Base-by-base conservation (phyloP, 1,140 invertebrate genomes). In the Asbolus verrucosus region DNA sequence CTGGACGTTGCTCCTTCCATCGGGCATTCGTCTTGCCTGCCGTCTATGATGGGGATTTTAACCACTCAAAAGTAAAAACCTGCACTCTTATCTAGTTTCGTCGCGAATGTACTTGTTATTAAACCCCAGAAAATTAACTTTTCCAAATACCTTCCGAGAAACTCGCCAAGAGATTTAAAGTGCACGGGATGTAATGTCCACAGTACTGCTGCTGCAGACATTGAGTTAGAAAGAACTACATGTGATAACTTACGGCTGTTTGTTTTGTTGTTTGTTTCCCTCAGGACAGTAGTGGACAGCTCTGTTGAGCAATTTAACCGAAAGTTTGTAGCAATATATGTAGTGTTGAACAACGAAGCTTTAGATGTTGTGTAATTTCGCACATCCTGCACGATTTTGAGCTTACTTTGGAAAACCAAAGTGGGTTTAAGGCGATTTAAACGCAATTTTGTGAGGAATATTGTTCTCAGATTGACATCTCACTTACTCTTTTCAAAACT, bases 161-260 rank as follows among this genome's bases (percentile, higher is more conserved):
- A 33, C 21, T 38, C 16, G 33, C 33, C 62, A 65, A 11, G 41
- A 43, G 33, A 27, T 41, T 27, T 24, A 50, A 50, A 54, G 19
- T 54, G 46, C 46, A 54, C 15, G 19, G 16, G 27, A 59, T 60
- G 36, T 19, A 13, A 33, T 38, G 14, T 27, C 27, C 15, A 27
- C 11, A 19, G 41, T 41, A 36, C 18, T 27, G 14, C 39, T 70
- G 41, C 18, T n/a, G 30, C 16, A 36, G 69, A 70, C 69, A 70
- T 8, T 54, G 38, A 31, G 31, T 61, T 69, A 31, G 46, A 63
- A 62, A 70, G 46, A 61, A 66, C 15, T 67, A 61, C 54, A 67
- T 36, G 63, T 61, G 63, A 71, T 71, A 71, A 67, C 38, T 71
- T 67, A 67, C 27, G 36, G 38, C 46, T 67, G 65, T 67, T 67